Evolutionary conservation across 2,797 vertebrate species (phyloP), one percentile per base, ranked within the genome.

Genomic region (Rhabdophis nuchalis): DNA sequence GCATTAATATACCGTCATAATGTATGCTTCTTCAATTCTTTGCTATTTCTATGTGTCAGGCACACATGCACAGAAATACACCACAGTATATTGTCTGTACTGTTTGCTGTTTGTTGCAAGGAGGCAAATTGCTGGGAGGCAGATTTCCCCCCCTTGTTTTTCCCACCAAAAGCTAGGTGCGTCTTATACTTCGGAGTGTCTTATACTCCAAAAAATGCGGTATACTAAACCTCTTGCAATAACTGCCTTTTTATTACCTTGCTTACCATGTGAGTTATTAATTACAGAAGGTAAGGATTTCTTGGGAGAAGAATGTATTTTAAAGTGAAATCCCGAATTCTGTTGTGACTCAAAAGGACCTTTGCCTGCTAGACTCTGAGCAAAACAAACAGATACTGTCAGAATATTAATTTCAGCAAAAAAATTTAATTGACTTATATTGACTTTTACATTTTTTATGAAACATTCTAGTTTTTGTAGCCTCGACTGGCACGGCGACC

Each of bases 401-500:
- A 14, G n/a, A 82, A 2, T 52, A 27, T 85, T n/a, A 85, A 36
- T 68, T 50, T 89, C 12, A 92, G 32, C 4, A 1, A 61, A 29
- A 14, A 18, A 77, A 27, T 0, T 61, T n/a, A 82, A 77, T 4
- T 4, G 3, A 1, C 20, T 27, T n/a, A n/a, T 8, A 64, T 32
- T 2, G 10, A 1, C 23, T 3, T 4, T 88, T 56, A 88, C 58
- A 90, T 72, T 58, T 87, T 41, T 41, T 89, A n/a, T 56, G 7
- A 91, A 85, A 92, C 88, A 92, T 90, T 93, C 92, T 95, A 97
- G 90, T 97, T 82, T 90, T 29, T 53, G 90, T 95, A 5, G 20
- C 10, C 93, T 94, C 96, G 96, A 91, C 95, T 89, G 90, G 95
- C 94, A 64, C 23, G 18, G 64, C 89, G 93, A 57, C 96, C 95